phyloP scores from a whole-genome alignment of 2,113 vertebrate species.

The Poeciliopsis occidentalis region DNA sequence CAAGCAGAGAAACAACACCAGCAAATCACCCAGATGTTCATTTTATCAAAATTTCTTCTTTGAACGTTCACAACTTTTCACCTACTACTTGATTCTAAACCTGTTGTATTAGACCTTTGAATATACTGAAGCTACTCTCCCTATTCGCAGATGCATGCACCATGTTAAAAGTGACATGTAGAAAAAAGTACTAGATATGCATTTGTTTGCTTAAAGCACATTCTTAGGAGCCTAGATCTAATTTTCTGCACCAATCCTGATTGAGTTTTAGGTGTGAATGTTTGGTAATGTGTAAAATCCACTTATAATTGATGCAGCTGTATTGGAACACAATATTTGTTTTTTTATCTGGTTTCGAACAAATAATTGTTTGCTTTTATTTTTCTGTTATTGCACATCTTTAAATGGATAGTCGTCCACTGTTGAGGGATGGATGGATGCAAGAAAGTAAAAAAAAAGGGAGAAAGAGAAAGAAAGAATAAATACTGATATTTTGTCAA shows the following conservation, averaged over 20 bases:
- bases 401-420: no score
- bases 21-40: neutral
- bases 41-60: neutral
- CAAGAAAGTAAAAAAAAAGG: neutral
- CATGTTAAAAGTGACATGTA: neutral
- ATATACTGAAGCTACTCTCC: neutral
- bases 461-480: neutral
- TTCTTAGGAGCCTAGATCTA: neutral
- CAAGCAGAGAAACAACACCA: slow-evolving; percentile 18
- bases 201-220: neutral
- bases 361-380: no score
- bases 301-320: no score
- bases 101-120: neutral
- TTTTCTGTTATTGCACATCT: no score
- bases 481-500: neutral
- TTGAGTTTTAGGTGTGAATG: no score
- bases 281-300: neutral
- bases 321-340: no score
- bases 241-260: neutral
- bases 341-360: no score
- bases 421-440: neutral
- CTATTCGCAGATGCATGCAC: no score
- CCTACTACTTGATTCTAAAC: neutral
- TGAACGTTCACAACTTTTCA: no score
- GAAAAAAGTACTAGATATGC: no score